Percentiles rank a stretch among this genome's conserved stretches.
Conservation (phyloP, 2,888 invertebrate genomes). For the Drosophila stalkeri region DNA sequence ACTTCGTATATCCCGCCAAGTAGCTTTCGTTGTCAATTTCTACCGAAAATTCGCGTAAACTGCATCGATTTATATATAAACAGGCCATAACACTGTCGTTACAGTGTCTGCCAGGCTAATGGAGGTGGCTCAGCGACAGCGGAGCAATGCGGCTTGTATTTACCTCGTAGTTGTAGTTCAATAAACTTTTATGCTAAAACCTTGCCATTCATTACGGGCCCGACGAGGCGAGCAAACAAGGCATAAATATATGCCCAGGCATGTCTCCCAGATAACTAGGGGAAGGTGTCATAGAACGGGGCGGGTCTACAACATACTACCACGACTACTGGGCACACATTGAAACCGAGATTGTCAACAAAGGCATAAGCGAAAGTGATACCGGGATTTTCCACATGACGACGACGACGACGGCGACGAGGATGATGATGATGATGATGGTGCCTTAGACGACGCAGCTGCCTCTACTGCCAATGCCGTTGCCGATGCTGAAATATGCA, state of each 20-base stretch:
- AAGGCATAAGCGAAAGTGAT: constrained; percentile 77
- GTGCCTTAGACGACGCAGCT: constrained; percentile 58
- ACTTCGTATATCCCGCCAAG: constrained; percentile 4
- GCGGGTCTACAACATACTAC: constrained; percentile 6
- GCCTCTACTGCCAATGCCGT: constrained; percentile 18
- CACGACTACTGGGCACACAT: constrained; percentile 54
- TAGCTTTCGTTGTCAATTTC: constrained; percentile 35
- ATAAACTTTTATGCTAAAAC: constrained; percentile 80
- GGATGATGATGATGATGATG: constrained; percentile 46
- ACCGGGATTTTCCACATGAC: constrained; percentile 76
- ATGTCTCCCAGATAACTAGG: constrained; percentile 58
- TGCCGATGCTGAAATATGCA: constrained; percentile 79
- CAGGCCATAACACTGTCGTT: constrained; percentile 22
- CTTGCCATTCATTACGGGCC: constrained; percentile 55
- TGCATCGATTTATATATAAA: constrained; percentile 45
- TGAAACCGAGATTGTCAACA: constrained; percentile 79
- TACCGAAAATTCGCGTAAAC: constrained; percentile 21
- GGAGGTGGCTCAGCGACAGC: not conserved
- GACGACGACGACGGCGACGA: constrained; percentile 47
- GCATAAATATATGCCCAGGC: constrained; percentile 74
- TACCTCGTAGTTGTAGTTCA: constrained; percentile 63
- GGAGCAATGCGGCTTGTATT: constrained; percentile 18
- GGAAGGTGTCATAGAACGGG: not conserved
- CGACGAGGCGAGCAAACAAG: constrained; percentile 39
- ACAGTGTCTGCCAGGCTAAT: constrained; percentile 19